Evolutionary conservation across 2,113 vertebrate genomes (phyloP), one percentile per base, ranked within the genome.

Genomic region (Nibea coibor): DNA sequence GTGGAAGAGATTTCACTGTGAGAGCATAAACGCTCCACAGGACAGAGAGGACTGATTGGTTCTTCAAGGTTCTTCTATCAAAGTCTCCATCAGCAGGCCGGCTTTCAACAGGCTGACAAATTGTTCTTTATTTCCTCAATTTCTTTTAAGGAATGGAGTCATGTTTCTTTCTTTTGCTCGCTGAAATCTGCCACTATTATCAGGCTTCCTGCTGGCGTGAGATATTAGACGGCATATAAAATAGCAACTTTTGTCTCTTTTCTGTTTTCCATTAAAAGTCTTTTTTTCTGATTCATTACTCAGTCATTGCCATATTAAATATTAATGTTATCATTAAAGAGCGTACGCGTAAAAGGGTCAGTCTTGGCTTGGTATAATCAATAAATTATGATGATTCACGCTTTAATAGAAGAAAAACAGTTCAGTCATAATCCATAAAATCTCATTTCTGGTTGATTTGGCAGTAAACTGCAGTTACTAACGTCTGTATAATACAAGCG

Each of bases 221-320:
- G 26, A 68, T 53, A 78, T 39, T 48, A 51, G 26, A 72, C 0
- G 14, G 31, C 56, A 74, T 50, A 56, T 72, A 43, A 82, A 85
- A 83, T 19, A 19, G 42, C 22, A 28, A 51, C 42, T 24, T 59
- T 59, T 69, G 50, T 19, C 66, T 74, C 31, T 71, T 75, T 77
- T 77, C 50, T 69, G n/a, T 4, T 51, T 51, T 62, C 62, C 50
- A 58, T 81, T 76, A 51, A 83, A 15, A 73, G 72, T 72, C 67
- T 75, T 75, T 70, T 70, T 78, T 47, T 65, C 54, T 72, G 58
- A 76, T 45, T 77, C 70, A 71, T 87, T 83, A 76, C 48, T 76
- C 69, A 70, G 67, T 76, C 73, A 73, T 1, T 75, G 58, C 61
- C 17, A 20, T 16, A 72, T 82, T 65, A 76, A 80, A 82, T 20